Percentiles rank a stretch among this genome's conserved stretches.
Evolutionary conservation across 2,888 invertebrate genomes (phyloP).

Genomic region (Microctonus aethiopoides): DNA sequence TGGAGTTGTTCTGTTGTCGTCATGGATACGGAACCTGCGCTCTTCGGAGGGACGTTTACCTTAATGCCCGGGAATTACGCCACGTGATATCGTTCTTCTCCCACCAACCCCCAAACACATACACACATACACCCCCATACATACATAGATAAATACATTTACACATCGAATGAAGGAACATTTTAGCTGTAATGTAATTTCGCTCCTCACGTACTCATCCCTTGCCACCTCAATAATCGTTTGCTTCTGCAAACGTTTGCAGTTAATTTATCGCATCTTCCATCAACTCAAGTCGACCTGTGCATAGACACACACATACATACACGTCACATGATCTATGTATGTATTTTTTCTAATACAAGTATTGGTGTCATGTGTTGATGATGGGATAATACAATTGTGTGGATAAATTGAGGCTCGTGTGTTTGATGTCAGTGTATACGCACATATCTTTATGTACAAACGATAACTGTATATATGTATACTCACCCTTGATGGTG

Average conservation of each 20-base stretch:
- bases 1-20: constrained; percentile 48
- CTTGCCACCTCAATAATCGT: constrained; percentile 25
- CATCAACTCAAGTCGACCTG: constrained; percentile 14
- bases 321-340: background rate
- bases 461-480: background rate
- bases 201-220: constrained; percentile 40
- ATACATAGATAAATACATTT: no score
- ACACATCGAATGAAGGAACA: constrained; percentile 53
- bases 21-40: constrained; percentile 61
- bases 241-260: constrained; percentile 34
- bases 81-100: constrained; percentile 61
- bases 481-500: background rate
- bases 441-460: background rate
- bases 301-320: no score
- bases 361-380: background rate
- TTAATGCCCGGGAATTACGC: constrained; percentile 66
- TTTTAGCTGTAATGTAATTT: constrained; percentile 66
- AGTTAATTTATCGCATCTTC: constrained; percentile 23
- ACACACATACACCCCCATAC: no score
- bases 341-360: background rate
- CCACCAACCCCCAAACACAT: constrained; percentile 25
- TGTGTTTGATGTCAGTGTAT: background rate
- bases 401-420: background rate
- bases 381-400: background rate
- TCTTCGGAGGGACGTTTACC: constrained; percentile 62